Conservation (phyloP, 2,888 invertebrate genomes). For the Arctia plantaginis region DNA sequence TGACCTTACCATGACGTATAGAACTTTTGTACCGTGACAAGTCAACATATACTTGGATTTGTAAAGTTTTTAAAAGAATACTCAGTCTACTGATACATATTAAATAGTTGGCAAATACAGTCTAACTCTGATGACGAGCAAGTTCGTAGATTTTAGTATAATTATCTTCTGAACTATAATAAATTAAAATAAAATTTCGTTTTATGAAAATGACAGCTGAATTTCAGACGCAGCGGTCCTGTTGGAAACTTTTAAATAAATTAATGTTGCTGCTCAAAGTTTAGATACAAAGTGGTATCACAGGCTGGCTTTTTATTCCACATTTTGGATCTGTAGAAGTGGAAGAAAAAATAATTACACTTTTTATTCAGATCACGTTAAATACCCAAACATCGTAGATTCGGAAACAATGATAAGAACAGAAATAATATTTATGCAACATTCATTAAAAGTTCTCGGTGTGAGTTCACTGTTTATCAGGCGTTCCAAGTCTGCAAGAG, state of each 20-base stretch:
- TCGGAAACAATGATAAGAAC: neutral
- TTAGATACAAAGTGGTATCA: conserved; percentile 15
- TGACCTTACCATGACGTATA: too few relatives aligned
- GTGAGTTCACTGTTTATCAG: too few relatives aligned
- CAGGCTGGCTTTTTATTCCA: neutral
- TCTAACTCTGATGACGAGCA: neutral
- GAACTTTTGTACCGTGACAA: too few relatives aligned
- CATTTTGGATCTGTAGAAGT: neutral
- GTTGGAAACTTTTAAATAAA: conserved; percentile 18
- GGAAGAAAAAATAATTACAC: neutral
- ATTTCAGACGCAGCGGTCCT: neutral
- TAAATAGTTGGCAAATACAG: too few relatives aligned
- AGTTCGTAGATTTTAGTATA: neutral
- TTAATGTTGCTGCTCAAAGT: conserved; percentile 22
- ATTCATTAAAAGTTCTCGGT: too few relatives aligned
- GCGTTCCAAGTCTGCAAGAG: too few relatives aligned
- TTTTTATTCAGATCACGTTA: neutral
- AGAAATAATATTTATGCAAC: neutral
- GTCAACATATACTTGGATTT: too few relatives aligned
- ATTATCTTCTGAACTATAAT: neutral
- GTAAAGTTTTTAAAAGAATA: too few relatives aligned
- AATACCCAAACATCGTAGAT: neutral
- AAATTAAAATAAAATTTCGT: neutral
- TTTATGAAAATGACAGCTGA: conserved; percentile 2
- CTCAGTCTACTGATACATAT: too few relatives aligned